phyloP scores from a whole-genome alignment of 2,888 invertebrate genomes.

The Thera obeliscata region DNA sequence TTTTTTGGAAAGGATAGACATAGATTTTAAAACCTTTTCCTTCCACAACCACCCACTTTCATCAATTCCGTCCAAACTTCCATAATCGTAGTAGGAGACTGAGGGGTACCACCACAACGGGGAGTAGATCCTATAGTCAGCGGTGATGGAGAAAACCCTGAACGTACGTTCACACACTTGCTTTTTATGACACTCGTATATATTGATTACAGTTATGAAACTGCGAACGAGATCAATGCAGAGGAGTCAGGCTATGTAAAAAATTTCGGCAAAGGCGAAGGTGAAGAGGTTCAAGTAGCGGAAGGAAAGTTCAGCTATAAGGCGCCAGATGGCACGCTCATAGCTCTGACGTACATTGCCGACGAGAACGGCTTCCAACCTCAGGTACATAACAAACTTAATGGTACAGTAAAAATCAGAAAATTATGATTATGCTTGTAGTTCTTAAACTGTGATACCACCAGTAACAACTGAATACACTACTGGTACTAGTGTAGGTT shows the following conservation, averaged over 20 bases:
- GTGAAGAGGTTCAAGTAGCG: conserved; percentile 79
- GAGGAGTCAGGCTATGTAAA: conserved; percentile 86
- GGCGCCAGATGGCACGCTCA: conserved; percentile 87
- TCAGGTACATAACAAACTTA: conserved; percentile 58
- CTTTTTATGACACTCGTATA: not conserved
- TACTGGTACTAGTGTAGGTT: no score
- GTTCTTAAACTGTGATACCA: no score
- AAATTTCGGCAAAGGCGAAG: conserved; percentile 83
- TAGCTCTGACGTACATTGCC: conserved; percentile 86
- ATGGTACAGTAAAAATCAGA: not conserved
- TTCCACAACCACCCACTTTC: no score
- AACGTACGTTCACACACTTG: not conserved
- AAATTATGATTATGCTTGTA: no score
- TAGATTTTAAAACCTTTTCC: no score
- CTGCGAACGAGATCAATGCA: conserved; percentile 86
- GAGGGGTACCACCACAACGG: no score
- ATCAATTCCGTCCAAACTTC: no score
- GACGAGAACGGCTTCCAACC: conserved; percentile 89
- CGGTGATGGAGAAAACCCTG: no score
- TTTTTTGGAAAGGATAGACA: no score
- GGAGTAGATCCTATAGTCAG: no score
- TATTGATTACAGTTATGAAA: conserved; percentile 80
- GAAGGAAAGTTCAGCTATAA: conserved; percentile 88
- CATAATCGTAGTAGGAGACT: no score
- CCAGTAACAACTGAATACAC: no score